phyloP scores from a whole-genome alignment of 1,140 invertebrate genomes.

The Plodia interpunctella region DNA sequence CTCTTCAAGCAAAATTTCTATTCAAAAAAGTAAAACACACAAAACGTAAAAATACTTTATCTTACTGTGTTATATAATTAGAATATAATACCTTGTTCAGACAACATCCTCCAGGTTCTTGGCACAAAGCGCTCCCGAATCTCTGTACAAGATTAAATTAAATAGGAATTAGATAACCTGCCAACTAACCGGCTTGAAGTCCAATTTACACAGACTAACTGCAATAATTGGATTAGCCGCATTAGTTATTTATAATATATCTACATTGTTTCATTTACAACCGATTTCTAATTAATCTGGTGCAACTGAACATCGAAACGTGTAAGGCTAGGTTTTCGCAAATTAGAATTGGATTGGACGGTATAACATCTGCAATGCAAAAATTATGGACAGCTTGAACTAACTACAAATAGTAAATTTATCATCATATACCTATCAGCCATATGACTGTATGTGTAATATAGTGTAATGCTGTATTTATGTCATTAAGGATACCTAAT shows the following conservation, averaged over 20 bases:
- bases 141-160: conserved; percentile 1
- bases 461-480: no score
- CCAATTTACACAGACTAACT: conserved; percentile 4
- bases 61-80: no score
- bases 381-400: no score
- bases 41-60: no score
- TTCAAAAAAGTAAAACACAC: no score
- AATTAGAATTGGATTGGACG: neutral
- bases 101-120: neutral
- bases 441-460: no score
- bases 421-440: no score
- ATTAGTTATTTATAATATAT: conserved; percentile 1
- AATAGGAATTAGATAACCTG: conserved; percentile 4
- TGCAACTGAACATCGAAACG: neutral
- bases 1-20: no score
- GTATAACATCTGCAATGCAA: no score
- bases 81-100: neutral
- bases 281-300: neutral
- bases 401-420: no score
- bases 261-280: neutral
- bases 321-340: neutral
- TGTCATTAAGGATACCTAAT: no score
- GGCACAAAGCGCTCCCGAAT: neutral
- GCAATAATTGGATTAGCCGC: conserved; percentile 3
- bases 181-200: neutral